Evolutionary conservation across 2,797 vertebrate genomes (phyloP).

Genomic region (Bovichtus variegatus): DNA sequence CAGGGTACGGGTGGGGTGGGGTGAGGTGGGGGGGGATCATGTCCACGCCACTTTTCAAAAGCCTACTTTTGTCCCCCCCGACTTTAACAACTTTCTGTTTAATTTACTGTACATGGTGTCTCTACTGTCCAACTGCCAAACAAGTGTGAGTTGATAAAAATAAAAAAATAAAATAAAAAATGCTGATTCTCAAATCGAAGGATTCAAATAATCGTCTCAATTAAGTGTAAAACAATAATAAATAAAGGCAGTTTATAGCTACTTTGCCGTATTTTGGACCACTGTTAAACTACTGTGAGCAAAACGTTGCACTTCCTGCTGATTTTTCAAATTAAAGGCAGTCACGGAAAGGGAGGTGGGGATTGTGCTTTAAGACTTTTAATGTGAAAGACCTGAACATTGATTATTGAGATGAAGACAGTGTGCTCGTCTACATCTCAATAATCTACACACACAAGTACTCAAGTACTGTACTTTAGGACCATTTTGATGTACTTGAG

Average conservation of each 20-base stretch:
- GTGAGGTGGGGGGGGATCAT: neutral
- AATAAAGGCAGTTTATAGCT: neutral
- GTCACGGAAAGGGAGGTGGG: rapidly evolving
- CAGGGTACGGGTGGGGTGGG: too few species aligned
- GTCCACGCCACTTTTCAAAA: conserved; percentile 33
- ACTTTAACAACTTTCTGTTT: conserved; percentile 17
- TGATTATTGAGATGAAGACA: too few species aligned
- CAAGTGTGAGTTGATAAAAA: neutral
- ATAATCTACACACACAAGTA: neutral
- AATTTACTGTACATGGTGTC: neutral
- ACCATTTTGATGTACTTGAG: neutral
- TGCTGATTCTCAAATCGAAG: neutral
- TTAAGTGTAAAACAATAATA: too few species aligned
- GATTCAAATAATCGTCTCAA: too few species aligned
- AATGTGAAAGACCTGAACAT: conserved; percentile 18
- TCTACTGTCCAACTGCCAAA: rapidly evolving
- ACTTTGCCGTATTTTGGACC: neutral
- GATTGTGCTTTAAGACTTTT: conserved; percentile 9
- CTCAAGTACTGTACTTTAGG: neutral
- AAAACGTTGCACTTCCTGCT: neutral
- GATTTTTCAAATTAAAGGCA: conserved; percentile 18
- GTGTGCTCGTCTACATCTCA: neutral
- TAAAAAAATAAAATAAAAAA: too few species aligned
- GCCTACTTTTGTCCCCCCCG: conserved; percentile 1
- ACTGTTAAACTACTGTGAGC: neutral